Evolutionary conservation across 1,140 invertebrate species (phyloP).

Genomic region (Trichonephila clavipes): DNA sequence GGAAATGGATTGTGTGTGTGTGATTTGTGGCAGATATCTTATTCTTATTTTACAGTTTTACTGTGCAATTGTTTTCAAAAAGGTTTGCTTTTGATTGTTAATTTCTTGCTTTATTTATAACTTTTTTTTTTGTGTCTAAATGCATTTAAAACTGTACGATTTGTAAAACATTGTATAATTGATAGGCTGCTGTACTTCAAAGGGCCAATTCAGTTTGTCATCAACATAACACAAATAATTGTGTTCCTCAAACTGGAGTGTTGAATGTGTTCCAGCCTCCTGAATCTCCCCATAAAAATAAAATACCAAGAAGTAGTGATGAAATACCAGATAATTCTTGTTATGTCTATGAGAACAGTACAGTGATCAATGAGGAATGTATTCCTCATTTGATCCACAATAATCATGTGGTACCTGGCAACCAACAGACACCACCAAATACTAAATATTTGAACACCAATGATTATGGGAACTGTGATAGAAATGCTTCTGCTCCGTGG

Average conservation of each 20-base stretch:
- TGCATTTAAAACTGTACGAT: no score
- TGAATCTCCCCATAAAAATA: constrained; percentile 22
- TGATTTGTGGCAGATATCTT: no score
- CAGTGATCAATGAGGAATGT: background rate
- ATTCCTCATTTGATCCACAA: background rate
- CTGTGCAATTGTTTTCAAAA: no score
- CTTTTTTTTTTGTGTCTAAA: no score
- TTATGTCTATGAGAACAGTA: constrained; percentile 12
- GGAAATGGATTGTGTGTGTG: no score
- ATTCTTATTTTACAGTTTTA: no score
- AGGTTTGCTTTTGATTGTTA: no score
- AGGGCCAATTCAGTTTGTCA: background rate
- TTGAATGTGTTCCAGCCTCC: constrained; percentile 18
- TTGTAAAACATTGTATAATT: background rate
- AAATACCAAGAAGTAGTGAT: background rate
- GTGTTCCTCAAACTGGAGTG: background rate
- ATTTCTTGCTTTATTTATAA: no score
- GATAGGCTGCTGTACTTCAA: constrained; percentile 33
- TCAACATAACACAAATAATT: background rate
- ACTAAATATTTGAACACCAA: background rate
- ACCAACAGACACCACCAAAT: background rate
- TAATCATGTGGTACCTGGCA: background rate
- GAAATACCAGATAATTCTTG: background rate
- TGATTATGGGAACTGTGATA: constrained; percentile 29
- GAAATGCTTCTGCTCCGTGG: background rate